Evolutionary conservation across 92 coral and sea anemone species (phyloP).

Genomic region (Palythoa grandis): DNA sequence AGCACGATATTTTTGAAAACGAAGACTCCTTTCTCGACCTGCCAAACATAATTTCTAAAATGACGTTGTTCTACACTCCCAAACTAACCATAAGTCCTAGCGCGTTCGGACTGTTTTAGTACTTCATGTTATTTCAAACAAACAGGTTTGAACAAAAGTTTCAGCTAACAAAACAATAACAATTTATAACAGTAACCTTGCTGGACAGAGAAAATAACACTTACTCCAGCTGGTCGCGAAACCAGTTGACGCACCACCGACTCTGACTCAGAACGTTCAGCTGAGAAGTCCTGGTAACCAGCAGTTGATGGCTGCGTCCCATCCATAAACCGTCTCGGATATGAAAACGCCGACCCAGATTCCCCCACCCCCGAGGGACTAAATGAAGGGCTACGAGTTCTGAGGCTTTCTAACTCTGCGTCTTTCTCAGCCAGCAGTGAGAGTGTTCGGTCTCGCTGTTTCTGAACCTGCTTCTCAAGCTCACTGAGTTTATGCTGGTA

Average conservation of each 20-base stretch:
- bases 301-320: constrained; percentile 55
- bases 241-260: constrained; percentile 88
- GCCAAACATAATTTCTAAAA: too few species aligned
- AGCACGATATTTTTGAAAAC: too few species aligned
- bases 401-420: constrained; percentile 81
- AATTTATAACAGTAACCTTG: too few species aligned
- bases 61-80: too few species aligned
- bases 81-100: too few species aligned
- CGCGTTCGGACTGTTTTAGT: too few species aligned
- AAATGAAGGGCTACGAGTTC: constrained; percentile 64
- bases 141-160: neutral
- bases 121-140: neutral
- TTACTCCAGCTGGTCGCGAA: constrained; percentile 82
- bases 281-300: constrained; percentile 56
- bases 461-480: constrained; percentile 91
- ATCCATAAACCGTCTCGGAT: constrained; percentile 77
- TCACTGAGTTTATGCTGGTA: constrained; percentile 89
- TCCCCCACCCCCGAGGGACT: constrained; percentile 73
- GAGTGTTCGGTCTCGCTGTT: constrained; percentile 91
- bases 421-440: constrained; percentile 93
- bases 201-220: constrained; percentile 17
- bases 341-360: constrained; percentile 56
- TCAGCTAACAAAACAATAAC: too few species aligned
- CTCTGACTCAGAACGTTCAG: constrained; percentile 69
- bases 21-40: too few species aligned